Conservation (phyloP, 1,140 invertebrate genomes). For the Drosophila repletoides region DNA sequence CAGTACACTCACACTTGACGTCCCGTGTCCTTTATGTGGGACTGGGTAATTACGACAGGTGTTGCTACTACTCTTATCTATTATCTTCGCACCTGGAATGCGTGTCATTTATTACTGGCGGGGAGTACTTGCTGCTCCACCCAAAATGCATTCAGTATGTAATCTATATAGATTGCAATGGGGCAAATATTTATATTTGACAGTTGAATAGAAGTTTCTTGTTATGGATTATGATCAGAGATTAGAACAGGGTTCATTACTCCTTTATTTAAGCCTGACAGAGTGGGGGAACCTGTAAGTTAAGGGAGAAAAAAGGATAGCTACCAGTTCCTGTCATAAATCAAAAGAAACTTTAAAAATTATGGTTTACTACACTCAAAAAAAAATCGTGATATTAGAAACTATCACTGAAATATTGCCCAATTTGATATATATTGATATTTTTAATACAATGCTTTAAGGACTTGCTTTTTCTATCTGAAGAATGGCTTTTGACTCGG, state of each 20-base stretch:
- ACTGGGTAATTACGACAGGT: conserved; percentile 52
- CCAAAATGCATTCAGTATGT: not conserved
- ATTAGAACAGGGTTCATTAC: not conserved
- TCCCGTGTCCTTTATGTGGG: not conserved
- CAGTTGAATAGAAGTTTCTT: conserved; percentile 4
- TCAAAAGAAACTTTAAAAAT: too few species aligned
- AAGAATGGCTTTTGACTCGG: too few species aligned
- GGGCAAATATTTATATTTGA: conserved; percentile 21
- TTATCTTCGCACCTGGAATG: conserved; percentile 56
- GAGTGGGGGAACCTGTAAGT: too few species aligned
- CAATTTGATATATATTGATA: too few species aligned
- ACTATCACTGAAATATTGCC: too few species aligned
- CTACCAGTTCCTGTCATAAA: too few species aligned
- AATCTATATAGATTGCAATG: conserved; percentile 9
- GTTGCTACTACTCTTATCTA: conserved; percentile 62
- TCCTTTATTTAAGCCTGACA: too few species aligned
- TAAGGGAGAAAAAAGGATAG: too few species aligned
- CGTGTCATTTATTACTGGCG: conserved; percentile 37
- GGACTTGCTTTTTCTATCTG: too few species aligned
- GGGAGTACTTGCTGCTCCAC: conserved; percentile 2
- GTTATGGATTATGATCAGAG: not conserved
- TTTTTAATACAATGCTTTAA: too few species aligned
- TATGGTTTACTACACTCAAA: too few species aligned
- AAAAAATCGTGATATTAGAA: too few species aligned
- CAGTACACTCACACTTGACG: not conserved